phyloP scores from a whole-genome alignment of 2,113 vertebrate genomes.

The Onychorhynchus coronatus region DNA sequence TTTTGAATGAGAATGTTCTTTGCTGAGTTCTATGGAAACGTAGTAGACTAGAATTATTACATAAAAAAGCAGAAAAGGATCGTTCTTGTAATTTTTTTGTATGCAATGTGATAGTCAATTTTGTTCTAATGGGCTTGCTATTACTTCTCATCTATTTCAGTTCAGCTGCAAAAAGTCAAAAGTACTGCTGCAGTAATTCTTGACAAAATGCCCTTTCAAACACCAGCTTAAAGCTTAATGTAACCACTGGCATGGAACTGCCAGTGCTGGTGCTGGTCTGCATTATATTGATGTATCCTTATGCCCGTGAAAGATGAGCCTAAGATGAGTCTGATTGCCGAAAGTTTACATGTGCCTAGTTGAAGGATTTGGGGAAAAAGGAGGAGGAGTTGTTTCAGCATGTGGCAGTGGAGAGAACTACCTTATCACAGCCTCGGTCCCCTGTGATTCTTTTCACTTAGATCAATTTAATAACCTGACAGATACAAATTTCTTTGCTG shows the following conservation, averaged over 20 bases:
- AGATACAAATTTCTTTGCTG: conserved; percentile 30
- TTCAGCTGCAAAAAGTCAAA: neutral
- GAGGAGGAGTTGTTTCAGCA: neutral
- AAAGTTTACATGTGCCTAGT: neutral
- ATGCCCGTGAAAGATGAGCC: neutral
- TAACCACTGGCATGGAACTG: conserved; percentile 1
- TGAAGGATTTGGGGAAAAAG: neutral
- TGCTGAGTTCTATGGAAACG: neutral
- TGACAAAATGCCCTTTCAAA: neutral
- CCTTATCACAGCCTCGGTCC: neutral
- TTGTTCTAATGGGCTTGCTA: neutral
- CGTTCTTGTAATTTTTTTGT: neutral
- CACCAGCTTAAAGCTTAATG: neutral
- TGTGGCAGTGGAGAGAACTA: neutral
- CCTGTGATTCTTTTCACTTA: conserved; percentile 1
- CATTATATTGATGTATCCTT: neutral
- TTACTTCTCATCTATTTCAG: neutral
- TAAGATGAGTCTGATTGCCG: neutral
- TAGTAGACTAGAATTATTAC: neutral
- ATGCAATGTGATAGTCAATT: neutral
- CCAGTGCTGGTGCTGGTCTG: neutral
- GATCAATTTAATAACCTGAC: conserved; percentile 32
- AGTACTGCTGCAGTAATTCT: neutral
- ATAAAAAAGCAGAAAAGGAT: neutral
- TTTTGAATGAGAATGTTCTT: neutral